These are phyloP conservation scores for Elephas maximus DNA, from an alignment of 2,113 vertebrate genomes.

Conservation along the genomic window DNA sequence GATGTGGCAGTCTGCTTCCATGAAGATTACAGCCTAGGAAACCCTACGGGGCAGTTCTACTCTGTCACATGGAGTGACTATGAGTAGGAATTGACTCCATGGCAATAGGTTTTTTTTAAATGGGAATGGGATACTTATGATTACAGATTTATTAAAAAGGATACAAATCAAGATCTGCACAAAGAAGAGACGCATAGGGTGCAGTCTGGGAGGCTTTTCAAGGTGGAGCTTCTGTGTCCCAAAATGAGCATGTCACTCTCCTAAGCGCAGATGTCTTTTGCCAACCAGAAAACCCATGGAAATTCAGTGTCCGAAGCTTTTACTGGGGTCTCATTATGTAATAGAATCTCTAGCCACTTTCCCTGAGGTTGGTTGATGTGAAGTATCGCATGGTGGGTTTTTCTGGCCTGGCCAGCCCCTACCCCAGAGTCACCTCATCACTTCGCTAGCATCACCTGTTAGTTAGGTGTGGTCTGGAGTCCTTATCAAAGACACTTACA, in stretches of 20 bases:
- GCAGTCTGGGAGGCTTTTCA: not conserved
- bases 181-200: not conserved
- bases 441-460: not conserved
- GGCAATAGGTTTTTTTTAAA: not conserved
- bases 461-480: not conserved
- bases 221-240: not conserved
- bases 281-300: not conserved
- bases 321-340: not conserved
- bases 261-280: not conserved
- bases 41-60: not conserved
- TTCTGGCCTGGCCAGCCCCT: not conserved
- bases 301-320: not conserved
- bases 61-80: not conserved
- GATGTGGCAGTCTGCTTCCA: not conserved
- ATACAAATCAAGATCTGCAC: not conserved
- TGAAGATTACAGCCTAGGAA: not conserved
- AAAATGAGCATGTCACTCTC: not conserved
- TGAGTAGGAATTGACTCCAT: not conserved
- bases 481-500: not conserved
- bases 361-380: not conserved
- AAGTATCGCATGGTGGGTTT: not conserved
- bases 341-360: not conserved
- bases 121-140: not conserved
- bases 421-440: not conserved
- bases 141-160: not conserved